Conservation (phyloP, 2,113 vertebrate genomes). For the Okapia johnstoni region DNA sequence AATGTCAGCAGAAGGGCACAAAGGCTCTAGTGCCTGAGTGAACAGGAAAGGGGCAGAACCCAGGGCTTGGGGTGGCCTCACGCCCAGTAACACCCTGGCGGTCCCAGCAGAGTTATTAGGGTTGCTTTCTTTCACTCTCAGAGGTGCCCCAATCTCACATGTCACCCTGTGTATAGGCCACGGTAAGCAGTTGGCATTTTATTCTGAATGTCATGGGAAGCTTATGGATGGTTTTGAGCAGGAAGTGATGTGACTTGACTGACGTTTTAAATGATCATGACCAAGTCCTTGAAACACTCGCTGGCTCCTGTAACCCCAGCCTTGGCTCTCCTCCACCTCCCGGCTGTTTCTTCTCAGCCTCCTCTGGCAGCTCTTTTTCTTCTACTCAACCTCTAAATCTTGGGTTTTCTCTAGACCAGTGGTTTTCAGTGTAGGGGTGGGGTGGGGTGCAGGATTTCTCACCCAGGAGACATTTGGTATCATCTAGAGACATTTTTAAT, state of each 20-base stretch:
- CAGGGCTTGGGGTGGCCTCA: not conserved
- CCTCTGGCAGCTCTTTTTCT: not conserved
- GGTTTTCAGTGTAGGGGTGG: not conserved
- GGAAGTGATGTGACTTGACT: not conserved
- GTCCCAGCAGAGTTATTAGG: not conserved
- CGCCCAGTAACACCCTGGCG: not conserved
- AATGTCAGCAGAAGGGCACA: not conserved
- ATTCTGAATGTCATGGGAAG: not conserved
- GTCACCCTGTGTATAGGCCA: not conserved
- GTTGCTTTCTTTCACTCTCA: not conserved
- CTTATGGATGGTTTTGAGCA: not conserved
- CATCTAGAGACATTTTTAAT: not conserved
- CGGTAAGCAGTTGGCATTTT: not conserved
- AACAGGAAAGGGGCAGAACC: not conserved
- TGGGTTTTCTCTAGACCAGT: not conserved
- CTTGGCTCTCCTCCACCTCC: not conserved
- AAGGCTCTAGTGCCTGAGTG: not conserved
- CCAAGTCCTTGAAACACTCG: not conserved
- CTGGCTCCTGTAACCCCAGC: not conserved
- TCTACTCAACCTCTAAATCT: not conserved
- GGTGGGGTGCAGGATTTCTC: not conserved
- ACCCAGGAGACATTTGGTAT: not conserved
- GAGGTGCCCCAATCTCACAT: not conserved
- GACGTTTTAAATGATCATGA: not conserved
- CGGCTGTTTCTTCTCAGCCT: not conserved